Conservation (phyloP, 2,113 vertebrate genomes). For the Anhinga rufa region DNA sequence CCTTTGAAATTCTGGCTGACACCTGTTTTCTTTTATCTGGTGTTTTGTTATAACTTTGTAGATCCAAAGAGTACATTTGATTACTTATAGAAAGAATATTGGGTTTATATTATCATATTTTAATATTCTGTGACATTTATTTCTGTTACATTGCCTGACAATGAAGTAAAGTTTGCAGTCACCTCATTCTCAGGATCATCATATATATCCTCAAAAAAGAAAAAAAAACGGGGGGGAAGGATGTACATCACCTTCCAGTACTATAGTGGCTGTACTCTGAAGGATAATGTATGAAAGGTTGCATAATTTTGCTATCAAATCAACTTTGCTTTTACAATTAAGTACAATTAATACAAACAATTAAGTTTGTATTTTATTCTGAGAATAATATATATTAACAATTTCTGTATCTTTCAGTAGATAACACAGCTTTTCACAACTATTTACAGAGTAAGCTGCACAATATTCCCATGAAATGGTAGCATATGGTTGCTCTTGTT, state of each 20-base stretch:
- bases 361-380: not conserved
- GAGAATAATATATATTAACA: not conserved
- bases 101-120: not conserved
- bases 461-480: not conserved
- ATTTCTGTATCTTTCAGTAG: not conserved
- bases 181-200: not conserved
- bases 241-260: not conserved
- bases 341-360: no score
- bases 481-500: not conserved
- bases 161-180: not conserved
- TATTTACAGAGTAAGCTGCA: not conserved
- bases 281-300: not conserved
- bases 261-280: not conserved
- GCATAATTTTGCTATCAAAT: not conserved
- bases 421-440: not conserved
- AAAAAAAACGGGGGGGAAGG: no score
- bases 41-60: not conserved
- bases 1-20: not conserved
- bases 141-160: not conserved
- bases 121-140: not conserved
- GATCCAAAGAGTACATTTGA: not conserved
- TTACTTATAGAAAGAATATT: not conserved
- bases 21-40: conserved; percentile 9
- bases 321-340: not conserved
- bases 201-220: not conserved